These are phyloP conservation scores for Echinarachnius parma DNA, from an alignment of 53 echinoderm and acorn worm genomes.

Conservation along the genomic window DNA sequence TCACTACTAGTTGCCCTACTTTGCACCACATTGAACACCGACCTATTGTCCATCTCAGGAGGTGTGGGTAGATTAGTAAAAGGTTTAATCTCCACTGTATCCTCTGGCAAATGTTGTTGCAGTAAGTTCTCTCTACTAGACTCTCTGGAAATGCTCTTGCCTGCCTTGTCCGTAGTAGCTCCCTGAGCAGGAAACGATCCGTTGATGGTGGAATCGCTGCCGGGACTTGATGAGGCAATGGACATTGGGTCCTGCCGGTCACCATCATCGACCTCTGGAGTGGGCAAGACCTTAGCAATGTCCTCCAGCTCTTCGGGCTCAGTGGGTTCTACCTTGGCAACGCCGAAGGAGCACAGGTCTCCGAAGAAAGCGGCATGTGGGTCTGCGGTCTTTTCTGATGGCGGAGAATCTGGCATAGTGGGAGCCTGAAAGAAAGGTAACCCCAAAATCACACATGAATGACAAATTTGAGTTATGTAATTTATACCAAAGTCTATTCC, in stretches of 20 bases:
- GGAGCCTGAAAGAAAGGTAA: not conserved
- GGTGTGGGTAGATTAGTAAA: slow-evolving; percentile 31
- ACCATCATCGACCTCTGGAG: slow-evolving; percentile 30
- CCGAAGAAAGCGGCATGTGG: slow-evolving; percentile 41
- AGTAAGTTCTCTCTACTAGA: too few species aligned
- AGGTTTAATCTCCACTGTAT: slow-evolving; percentile 12
- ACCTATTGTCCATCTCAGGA: slow-evolving; percentile 30
- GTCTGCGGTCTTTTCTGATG: slow-evolving; percentile 13
- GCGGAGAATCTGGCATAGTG: slow-evolving; percentile 21
- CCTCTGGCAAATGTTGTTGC: too few species aligned
- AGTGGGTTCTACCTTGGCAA: slow-evolving; percentile 2
- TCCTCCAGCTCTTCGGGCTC: slow-evolving; percentile 8
- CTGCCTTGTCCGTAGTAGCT: too few species aligned
- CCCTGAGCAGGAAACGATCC: too few species aligned
- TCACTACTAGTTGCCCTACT: slow-evolving; percentile 17
- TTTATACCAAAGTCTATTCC: too few species aligned
- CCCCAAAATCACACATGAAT: too few species aligned
- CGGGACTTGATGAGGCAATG: not conserved
- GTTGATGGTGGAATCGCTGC: not conserved
- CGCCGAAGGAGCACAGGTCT: too few species aligned
- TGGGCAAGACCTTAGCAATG: slow-evolving; percentile 30
- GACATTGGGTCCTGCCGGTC: slow-evolving; percentile 24
- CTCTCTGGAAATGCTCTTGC: too few species aligned
- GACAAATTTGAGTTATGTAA: too few species aligned
- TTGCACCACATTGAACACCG: slow-evolving; percentile 29